Base-by-base conservation (phyloP, 30 jellyfish, hydroid and myxozoan genomes). In the Turritopsis rubra region DNA sequence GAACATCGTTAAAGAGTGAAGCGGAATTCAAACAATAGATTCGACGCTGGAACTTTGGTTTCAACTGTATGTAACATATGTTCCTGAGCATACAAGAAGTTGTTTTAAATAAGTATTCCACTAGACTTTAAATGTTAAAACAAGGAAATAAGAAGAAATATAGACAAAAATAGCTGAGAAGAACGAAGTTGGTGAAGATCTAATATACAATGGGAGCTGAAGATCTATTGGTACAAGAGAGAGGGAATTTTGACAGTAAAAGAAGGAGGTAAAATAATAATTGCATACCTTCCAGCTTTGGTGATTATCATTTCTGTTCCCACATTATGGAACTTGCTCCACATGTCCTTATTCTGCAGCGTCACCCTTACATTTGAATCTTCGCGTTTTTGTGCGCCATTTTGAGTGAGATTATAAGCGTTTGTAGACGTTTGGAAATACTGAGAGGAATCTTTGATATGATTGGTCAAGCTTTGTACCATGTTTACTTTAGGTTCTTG, bases 231-330 rank as follows among this genome's bases (percentile, higher is more conserved):
- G 5, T 41, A 41, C 60, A 41, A 41, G 60, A 41, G 60, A n/a
- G n/a, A n/a, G n/a, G n/a, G n/a, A n/a, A n/a, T 41, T 41, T 41
- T 41, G 60, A 3, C 13, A 3, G 13, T 41, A 41, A 41, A 41
- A 13, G 13, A 5, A 3, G 60, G 13, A 41, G 60, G 13, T 0
- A 68, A 68, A 19, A 68, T 7, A 25, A 79, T 0, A 16, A 18
- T n/a, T 13, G 28, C 89, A 28, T 87, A 91, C 97, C 97, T 86
- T 84, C 98, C 98, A 54, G 96, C 96, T 85, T 88, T 92, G 75
- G 98, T 92, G 79, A 92, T 89, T 52, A 92, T 92, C 98, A 92
- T 92, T 81, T 92, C 98, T 21, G 96, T 92, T 20, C 96, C 98
- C 77, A 75, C 86, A 8, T 90, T 88, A 71, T 92, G 96, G 83